These are phyloP conservation scores for Atta texana DNA, from an alignment of 1,140 invertebrate species.

Conservation along the genomic window DNA sequence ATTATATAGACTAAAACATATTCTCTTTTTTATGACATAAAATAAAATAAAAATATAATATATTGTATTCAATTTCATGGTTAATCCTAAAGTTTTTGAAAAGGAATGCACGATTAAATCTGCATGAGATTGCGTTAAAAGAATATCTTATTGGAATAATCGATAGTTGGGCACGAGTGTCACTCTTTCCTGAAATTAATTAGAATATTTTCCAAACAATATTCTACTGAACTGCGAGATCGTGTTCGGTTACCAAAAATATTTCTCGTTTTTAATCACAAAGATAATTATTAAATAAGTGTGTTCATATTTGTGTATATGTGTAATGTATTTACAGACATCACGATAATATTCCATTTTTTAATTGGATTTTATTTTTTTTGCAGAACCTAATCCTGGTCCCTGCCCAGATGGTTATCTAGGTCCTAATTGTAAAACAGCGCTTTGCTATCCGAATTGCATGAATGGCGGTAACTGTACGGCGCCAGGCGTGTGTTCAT, in stretches of 20 bases:
- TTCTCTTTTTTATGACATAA: background rate
- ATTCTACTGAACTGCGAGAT: background rate
- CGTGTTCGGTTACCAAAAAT: background rate
- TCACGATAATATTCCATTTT: conserved; percentile 31
- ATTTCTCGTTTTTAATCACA: conserved; percentile 6
- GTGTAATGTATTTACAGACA: background rate
- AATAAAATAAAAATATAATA: conserved; percentile 10
- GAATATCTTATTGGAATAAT: conserved; percentile 25
- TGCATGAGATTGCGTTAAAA: conserved; percentile 24
- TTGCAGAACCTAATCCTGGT: conserved; percentile 93
- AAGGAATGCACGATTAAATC: background rate
- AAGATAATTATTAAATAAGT: conserved; percentile 13
- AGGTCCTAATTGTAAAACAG: conserved; percentile 94
- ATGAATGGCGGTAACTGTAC: conserved; percentile 97
- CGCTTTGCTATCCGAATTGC: conserved; percentile 96
- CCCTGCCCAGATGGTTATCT: conserved; percentile 96
- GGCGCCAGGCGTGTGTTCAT: conserved; percentile 94
- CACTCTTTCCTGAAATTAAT: no score
- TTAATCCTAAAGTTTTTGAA: background rate
- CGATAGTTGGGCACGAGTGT: no score
- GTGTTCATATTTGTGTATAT: background rate
- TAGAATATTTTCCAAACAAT: no score
- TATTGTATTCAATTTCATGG: background rate
- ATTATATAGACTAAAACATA: background rate
- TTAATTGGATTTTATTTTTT: conserved; percentile 74